Conservation (phyloP, 2,113 vertebrate species). For the Neotragus moschatus region DNA sequence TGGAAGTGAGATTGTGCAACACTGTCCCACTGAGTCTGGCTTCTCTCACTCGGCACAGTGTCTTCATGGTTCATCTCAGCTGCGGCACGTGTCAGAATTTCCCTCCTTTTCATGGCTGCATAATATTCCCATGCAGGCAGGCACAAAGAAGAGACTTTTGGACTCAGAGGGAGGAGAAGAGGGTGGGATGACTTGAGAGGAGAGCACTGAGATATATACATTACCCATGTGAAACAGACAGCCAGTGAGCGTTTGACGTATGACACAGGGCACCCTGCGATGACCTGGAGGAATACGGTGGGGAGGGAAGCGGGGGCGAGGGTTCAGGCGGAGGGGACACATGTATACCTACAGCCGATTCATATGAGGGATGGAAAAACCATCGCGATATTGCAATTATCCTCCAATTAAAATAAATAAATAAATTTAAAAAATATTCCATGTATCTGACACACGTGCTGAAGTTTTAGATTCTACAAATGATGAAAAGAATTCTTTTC, state of each 20-base stretch:
- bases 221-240: too few relatives aligned
- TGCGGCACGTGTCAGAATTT: background rate
- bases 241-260: too few relatives aligned
- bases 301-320: too few relatives aligned
- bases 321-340: background rate
- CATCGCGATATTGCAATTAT: background rate
- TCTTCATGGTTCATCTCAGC: background rate
- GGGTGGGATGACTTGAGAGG: background rate
- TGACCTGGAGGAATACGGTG: too few relatives aligned
- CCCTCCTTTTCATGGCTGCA: background rate
- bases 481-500: background rate
- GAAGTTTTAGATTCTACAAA: background rate
- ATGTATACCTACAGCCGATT: background rate
- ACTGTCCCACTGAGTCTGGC: background rate
- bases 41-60: background rate
- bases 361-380: background rate
- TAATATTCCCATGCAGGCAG: background rate
- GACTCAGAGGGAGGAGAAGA: background rate
- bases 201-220: background rate
- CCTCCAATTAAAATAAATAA: background rate
- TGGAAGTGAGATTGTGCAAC: background rate
- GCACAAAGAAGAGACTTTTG: background rate
- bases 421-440: background rate
- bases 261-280: too few relatives aligned
- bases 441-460: background rate